Conservation (phyloP, 2,797 vertebrate genomes). For the Pitangus sulphuratus region DNA sequence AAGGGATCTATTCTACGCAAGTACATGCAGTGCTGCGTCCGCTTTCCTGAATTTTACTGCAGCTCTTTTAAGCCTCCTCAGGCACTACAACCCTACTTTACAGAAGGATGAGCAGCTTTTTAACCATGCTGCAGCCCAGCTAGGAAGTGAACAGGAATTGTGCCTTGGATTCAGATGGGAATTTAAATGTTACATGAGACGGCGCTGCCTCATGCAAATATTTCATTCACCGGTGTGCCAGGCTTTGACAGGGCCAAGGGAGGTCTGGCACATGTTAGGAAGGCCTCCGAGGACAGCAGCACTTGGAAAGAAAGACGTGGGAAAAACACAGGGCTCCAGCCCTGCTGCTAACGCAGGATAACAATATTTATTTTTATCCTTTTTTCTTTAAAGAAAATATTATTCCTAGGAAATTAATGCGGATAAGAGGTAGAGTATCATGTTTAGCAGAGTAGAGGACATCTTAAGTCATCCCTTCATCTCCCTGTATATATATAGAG, state of each 20-base stretch:
- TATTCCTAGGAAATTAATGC: constrained; percentile 59
- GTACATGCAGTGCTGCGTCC: background rate
- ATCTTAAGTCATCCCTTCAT: constrained; percentile 44
- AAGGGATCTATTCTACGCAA: background rate
- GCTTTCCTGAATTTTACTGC: background rate
- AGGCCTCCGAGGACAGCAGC: background rate
- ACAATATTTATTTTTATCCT: constrained; percentile 52
- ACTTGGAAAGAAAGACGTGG: background rate
- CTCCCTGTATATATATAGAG: background rate
- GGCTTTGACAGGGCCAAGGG: background rate
- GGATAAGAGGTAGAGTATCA: constrained; percentile 48
- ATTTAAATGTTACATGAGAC: background rate
- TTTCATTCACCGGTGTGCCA: background rate
- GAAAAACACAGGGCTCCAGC: constrained; percentile 16
- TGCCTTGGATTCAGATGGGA: background rate
- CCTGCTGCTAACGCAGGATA: constrained; percentile 29
- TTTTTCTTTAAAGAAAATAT: constrained; percentile 65
- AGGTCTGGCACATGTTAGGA: background rate
- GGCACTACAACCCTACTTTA: background rate
- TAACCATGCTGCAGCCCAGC: background rate
- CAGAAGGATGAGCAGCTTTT: background rate
- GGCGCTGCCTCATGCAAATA: background rate
- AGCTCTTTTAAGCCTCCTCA: background rate
- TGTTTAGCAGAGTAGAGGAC: constrained; percentile 25
- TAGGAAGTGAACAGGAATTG: background rate